A percentile compares a stretch with the other conserved stretches of the same genome.
Conservation (phyloP, 1,140 invertebrate species). For the Acromyrmex echinatior region DNA sequence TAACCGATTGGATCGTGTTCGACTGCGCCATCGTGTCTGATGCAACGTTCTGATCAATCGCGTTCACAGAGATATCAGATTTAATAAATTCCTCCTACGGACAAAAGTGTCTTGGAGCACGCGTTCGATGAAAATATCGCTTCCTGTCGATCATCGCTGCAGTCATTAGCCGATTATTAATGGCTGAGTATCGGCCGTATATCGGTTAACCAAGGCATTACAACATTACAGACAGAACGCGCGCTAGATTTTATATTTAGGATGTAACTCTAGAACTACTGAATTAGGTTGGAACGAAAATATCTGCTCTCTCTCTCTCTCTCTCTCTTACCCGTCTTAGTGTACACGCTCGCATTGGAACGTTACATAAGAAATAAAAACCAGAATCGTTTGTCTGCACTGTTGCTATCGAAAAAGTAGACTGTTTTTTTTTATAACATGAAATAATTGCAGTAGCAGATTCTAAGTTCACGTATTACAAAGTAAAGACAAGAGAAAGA, state of each 20-base stretch:
- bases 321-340: background rate
- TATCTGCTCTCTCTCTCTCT: slow-evolving; percentile 63
- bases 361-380: slow-evolving; percentile 29
- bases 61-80: background rate
- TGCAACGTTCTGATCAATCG: slow-evolving; percentile 20
- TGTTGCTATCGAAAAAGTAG: background rate
- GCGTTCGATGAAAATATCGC: slow-evolving; percentile 24
- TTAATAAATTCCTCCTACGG: slow-evolving; percentile 5
- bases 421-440: no score
- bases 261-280: slow-evolving; percentile 85
- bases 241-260: slow-evolving; percentile 86
- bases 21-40: background rate
- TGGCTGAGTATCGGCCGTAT: background rate
- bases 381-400: background rate
- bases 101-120: background rate
- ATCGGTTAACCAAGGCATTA: slow-evolving; percentile 3
- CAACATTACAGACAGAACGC: slow-evolving; percentile 73
- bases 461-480: background rate
- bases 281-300: slow-evolving; percentile 85
- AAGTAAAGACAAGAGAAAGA: background rate
- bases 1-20: slow-evolving; percentile 40
- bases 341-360: background rate
- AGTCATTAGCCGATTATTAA: slow-evolving; percentile 32
- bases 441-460: background rate
- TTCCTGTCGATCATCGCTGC: background rate